Evolutionary conservation across 2,797 vertebrate genomes (phyloP).

Genomic region (Cygnus olor): DNA sequence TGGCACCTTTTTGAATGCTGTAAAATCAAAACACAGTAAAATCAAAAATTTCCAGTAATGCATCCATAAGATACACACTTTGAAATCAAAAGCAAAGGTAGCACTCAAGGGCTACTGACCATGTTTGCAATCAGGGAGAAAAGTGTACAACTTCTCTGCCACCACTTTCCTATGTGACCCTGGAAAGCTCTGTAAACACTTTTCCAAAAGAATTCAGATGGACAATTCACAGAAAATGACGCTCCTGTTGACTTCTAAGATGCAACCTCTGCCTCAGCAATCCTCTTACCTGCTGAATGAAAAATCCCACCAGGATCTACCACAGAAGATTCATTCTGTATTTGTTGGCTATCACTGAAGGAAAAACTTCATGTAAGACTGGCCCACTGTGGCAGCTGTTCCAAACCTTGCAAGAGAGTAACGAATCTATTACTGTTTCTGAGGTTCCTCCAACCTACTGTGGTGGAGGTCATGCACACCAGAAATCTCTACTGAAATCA

Average conservation of each 20-base stretch:
- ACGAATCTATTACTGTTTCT: neutral
- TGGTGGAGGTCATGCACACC: neutral
- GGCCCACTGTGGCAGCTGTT: neutral
- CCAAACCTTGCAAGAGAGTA: neutral
- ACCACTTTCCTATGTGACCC: rapidly evolving
- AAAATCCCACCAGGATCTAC: neutral
- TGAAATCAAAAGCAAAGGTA: neutral
- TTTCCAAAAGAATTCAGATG: neutral
- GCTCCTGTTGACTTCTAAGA: neutral
- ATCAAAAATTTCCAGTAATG: neutral
- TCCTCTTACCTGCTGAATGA: neutral
- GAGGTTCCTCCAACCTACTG: neutral
- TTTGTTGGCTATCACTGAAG: neutral
- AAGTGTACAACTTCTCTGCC: neutral
- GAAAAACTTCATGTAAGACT: neutral
- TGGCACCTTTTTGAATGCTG: neutral
- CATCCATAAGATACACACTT: neutral
- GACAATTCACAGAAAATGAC: neutral
- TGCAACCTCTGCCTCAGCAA: neutral
- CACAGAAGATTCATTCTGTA: neutral
- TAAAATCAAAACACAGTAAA: neutral
- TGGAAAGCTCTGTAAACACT: neutral
- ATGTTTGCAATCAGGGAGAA: neutral
- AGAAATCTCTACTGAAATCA: neutral
- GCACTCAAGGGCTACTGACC: neutral